phyloP scores from a whole-genome alignment of 2,113 vertebrate genomes.

The Varanus salvator region DNA sequence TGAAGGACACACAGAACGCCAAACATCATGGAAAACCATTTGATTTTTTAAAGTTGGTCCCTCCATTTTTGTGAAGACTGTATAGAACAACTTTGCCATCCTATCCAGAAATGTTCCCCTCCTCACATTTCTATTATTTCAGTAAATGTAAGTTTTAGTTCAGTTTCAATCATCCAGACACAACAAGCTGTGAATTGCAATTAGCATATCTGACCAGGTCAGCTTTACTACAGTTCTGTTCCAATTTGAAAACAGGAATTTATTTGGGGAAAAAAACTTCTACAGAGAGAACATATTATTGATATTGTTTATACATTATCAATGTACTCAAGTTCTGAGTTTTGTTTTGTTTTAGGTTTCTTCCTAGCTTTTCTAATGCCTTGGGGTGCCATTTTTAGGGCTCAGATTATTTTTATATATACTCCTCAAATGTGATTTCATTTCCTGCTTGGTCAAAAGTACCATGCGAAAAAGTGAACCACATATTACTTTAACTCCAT shows the following conservation, averaged over 20 bases:
- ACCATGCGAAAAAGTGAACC: not conserved
- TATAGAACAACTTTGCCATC: not conserved
- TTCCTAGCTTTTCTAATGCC: slow-evolving; percentile 11
- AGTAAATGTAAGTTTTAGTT: not conserved
- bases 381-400: not conserved
- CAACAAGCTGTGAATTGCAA: not conserved
- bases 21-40: too few species aligned
- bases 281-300: not conserved
- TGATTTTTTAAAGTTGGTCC: too few species aligned
- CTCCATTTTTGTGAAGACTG: too few species aligned
- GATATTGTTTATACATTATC: not conserved
- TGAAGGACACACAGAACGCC: too few species aligned
- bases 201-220: not conserved
- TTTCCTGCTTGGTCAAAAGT: slow-evolving; percentile 34
- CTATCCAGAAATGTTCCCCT: not conserved
- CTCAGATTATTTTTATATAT: slow-evolving; percentile 7
- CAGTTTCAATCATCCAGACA: not conserved
- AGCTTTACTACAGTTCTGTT: not conserved
- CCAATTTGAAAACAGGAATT: not conserved
- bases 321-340: not conserved
- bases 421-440: not conserved
- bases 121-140: not conserved
- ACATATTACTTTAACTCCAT: slow-evolving; percentile 18
- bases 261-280: not conserved
- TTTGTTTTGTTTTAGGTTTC: not conserved